Evolutionary conservation across 2,888 invertebrate species (phyloP).

Genomic region (Mythimna albipuncta): DNA sequence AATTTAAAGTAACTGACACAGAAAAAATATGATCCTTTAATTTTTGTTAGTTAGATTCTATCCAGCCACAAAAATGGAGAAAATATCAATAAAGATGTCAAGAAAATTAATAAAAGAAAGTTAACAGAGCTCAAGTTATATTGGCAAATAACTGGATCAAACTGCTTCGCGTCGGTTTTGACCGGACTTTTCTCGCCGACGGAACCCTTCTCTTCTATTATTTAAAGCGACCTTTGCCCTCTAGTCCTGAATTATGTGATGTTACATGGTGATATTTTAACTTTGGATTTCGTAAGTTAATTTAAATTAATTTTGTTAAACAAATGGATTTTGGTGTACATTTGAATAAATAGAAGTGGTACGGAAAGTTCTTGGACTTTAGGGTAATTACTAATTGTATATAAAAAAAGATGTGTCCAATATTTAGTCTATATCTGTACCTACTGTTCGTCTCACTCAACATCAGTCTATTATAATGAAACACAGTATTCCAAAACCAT

Average conservation of each 20-base stretch:
- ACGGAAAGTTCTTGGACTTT: neutral
- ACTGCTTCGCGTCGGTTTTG: conserved; percentile 64
- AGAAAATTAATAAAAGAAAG: conserved; percentile 16
- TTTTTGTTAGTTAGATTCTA: neutral
- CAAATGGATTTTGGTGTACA: conserved; percentile 33
- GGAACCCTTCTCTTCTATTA: conserved; percentile 69
- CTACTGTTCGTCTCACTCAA: too few relatives aligned
- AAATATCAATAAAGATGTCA: neutral
- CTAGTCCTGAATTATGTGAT: conserved; percentile 63
- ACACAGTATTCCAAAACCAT: neutral
- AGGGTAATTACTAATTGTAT: neutral
- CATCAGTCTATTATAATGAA: neutral
- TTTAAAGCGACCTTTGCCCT: conserved; percentile 72
- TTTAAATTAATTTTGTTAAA: conserved; percentile 56
- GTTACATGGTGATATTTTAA: conserved; percentile 67
- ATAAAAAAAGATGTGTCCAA: neutral
- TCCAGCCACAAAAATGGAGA: neutral
- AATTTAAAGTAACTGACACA: neutral
- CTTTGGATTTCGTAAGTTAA: conserved; percentile 58
- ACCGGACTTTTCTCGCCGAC: conserved; percentile 72
- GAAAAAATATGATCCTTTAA: neutral
- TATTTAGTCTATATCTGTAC: neutral
- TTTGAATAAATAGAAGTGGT: conserved; percentile 13
- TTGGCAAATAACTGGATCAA: conserved; percentile 66
- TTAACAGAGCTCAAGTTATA: conserved; percentile 60